Evolutionary conservation across 2,888 invertebrate genomes (phyloP).

Genomic region (Cataglyphis altisquamis): DNA sequence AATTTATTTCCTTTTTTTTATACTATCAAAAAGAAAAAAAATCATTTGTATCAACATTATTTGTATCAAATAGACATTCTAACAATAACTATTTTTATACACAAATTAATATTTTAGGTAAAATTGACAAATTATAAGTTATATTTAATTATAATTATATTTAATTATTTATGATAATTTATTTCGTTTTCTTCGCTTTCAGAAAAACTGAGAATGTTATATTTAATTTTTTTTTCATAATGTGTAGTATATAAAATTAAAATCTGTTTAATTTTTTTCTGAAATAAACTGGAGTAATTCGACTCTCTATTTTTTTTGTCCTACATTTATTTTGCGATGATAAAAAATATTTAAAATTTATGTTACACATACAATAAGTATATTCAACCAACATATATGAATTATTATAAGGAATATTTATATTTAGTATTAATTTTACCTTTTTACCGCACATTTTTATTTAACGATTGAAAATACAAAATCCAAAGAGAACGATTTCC

Average conservation of each 20-base stretch:
- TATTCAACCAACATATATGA: neutral
- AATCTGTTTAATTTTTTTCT: neutral
- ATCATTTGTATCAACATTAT: no score
- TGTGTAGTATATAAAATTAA: neutral
- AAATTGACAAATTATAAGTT: neutral
- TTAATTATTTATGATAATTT: no score
- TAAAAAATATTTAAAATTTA: neutral
- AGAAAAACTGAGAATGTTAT: no score
- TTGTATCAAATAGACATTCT: no score
- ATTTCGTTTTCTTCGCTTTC: no score
- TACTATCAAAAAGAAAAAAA: neutral
- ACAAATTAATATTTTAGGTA: neutral
- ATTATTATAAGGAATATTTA: neutral
- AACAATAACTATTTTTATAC: neutral
- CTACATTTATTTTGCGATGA: neutral
- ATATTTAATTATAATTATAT: neutral
- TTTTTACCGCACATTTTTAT: neutral
- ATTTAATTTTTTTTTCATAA: no score
- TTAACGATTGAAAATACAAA: neutral
- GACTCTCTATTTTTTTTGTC: neutral
- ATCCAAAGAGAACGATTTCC: conserved; percentile 14
- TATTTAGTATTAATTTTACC: neutral
- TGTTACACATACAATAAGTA: neutral
- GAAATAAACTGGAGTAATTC: neutral
- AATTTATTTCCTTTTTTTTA: neutral